Base-by-base conservation (phyloP, 2,888 invertebrate species). In the Doris montereyensis region DNA sequence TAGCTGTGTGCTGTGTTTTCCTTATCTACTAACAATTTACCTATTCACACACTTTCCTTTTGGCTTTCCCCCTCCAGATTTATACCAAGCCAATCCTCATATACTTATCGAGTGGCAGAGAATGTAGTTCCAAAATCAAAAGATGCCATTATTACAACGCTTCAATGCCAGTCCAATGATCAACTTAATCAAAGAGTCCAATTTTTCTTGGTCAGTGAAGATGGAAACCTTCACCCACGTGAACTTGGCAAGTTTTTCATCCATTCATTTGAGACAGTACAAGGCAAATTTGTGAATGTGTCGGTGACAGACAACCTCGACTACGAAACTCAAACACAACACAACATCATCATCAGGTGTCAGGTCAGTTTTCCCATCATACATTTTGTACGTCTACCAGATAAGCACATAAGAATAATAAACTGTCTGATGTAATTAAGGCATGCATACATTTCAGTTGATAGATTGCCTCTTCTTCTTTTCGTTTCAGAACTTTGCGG, bases 101-200 rank as follows among this genome's bases (percentile, higher is more conserved):
- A n/a, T n/a, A n/a, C n/a, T n/a, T 87, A 97, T 97, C 94, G 95
- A 96, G 94, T 97, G 96, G 92, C 97, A 96, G 95, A 98, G 97
- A 95, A 97, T 96, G 93, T 97, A 97, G 97, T 96, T 94, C 75
- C 79, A 4, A 79, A 79, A 34, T 52, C 79, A 8, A 67, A 74
- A 17, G 78, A 78, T 21, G 74, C 82, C n/a, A 76, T 81, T 4
- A 86, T 89, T 8, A 86, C 86, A n/a, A 83, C 81, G 17, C 84
- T 89, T 77, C 80, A 81, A 24, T 88, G 88, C 21, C 81, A 84
- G 5, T 87, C 88, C 24, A 86, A 87, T 75, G 85, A 84, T 28
- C 78, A 77, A 0, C 17, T 17, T 10, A 80, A 83, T 57, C 77
- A 80, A 0, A 58, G 77, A 4, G 82, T 82, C 30, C 81, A 81